A percentile compares a stretch with the other conserved stretches of the same genome.
These are phyloP conservation scores for Latheticus oryzae DNA, from an alignment of 2,888 invertebrate genomes.

Conservation along the genomic window DNA sequence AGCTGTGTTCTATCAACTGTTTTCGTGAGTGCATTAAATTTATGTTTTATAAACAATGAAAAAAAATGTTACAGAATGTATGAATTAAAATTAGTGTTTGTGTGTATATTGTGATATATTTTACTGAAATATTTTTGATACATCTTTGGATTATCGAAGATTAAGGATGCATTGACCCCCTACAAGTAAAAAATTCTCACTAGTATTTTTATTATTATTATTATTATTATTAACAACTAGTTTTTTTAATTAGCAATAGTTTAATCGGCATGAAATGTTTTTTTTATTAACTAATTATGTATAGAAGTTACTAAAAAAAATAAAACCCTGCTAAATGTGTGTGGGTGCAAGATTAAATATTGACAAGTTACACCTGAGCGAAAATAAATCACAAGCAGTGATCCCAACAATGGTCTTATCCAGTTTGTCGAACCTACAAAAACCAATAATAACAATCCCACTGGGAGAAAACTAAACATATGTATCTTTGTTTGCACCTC, in stretches of 20 bases:
- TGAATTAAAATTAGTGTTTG: constrained; percentile 40
- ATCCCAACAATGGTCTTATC: no score
- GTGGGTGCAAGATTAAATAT: no score
- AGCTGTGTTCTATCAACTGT: constrained; percentile 37
- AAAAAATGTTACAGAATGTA: constrained; percentile 32
- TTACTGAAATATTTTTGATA: constrained; percentile 37
- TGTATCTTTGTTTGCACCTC: constrained; percentile 20
- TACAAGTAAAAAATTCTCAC: constrained; percentile 39
- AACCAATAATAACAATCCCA: no score
- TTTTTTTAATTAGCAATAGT: neutral
- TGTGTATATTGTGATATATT: constrained; percentile 38
- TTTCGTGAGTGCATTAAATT: constrained; percentile 31
- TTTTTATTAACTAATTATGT: no score
- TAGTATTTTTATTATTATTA: constrained; percentile 30
- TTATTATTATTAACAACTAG: constrained; percentile 10
- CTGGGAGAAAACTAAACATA: constrained; percentile 10
- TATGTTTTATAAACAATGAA: constrained; percentile 30
- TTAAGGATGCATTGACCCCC: constrained; percentile 43
- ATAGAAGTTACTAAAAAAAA: no score
- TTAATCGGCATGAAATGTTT: no score
- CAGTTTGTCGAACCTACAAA: no score
- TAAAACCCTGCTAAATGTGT: no score
- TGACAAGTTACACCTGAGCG: no score
- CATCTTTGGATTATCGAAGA: constrained; percentile 23
- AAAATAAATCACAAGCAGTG: no score